These are phyloP conservation scores for Varanus komodoensis DNA, from an alignment of 2,113 vertebrate species.

Conservation along the genomic window DNA sequence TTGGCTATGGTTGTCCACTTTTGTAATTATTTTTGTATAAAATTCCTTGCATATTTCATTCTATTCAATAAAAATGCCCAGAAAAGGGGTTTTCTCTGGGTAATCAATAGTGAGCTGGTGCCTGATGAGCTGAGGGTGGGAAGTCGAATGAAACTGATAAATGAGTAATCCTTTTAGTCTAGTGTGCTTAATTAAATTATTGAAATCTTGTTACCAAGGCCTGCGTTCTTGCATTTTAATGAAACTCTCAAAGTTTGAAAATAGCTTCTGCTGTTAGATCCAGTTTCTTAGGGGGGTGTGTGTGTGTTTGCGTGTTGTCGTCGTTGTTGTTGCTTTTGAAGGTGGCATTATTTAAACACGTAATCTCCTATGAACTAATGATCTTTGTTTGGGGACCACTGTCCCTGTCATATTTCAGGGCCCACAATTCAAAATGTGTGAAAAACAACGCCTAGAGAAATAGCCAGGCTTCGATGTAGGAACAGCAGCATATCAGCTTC, in stretches of 20 bases:
- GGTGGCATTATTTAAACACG: not conserved
- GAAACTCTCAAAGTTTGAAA: slow-evolving; percentile 30
- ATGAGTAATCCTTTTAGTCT: slow-evolving; percentile 37
- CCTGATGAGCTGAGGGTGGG: slow-evolving; percentile 32
- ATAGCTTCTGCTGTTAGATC: slow-evolving; percentile 34
- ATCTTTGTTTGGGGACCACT: not conserved
- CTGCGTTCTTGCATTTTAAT: slow-evolving; percentile 46
- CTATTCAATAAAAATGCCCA: slow-evolving; percentile 36
- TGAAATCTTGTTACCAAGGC: slow-evolving; percentile 39
- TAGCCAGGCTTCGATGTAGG: not conserved
- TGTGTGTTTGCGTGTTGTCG: too few species aligned
- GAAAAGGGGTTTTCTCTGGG: slow-evolving; percentile 34
- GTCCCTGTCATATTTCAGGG: not conserved
- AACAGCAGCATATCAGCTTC: not conserved
- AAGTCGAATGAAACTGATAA: slow-evolving; percentile 57
- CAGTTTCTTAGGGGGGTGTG: not conserved
- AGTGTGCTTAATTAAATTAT: slow-evolving; percentile 62
- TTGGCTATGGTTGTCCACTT: slow-evolving; percentile 33
- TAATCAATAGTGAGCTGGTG: slow-evolving; percentile 46
- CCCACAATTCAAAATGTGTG: not conserved
- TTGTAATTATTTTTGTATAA: slow-evolving; percentile 27
- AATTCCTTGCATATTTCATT: slow-evolving; percentile 53
- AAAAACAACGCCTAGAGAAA: not conserved
- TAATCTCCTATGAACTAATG: slow-evolving; percentile 5
- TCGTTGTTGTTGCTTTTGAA: not conserved